Evolutionary conservation across 2,113 vertebrate species (phyloP), one percentile per base, ranked within the genome.

Genomic region (Mastomys coucha): DNA sequence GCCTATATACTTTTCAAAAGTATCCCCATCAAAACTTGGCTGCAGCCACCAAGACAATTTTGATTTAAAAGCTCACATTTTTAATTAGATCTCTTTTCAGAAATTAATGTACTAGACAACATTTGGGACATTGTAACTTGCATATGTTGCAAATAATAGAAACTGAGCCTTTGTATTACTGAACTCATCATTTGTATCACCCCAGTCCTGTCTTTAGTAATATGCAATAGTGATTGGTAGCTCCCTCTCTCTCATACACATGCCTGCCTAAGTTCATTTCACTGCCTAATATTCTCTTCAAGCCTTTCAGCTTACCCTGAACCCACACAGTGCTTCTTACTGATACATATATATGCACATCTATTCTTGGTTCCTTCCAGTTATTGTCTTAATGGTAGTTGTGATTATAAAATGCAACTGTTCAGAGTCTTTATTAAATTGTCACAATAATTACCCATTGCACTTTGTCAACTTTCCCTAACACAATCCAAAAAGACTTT

Each of bases 351-450:
- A 16, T n/a, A n/a, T 72, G 2, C 16, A 14, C 7, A n/a, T 72
- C 24, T 31, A 14, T 22, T 33, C 60, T 78, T 87, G 33, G 39
- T 5, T 17, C 42, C 12, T 88, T 91, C 7, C 4, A 63, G 72
- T 53, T 65, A 45, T 75, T 72, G 22, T 76, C 65, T 81, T 39
- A 4, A 36, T 33, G 56, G 45, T 42, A 73, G 26, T 80, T 85
- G 31, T 91, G 49, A 92, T 86, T 82, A 67, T 36, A 92, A 95
- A 93, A 51, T 20, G n/a, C 26, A 88, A 67, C 73, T 70, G 78
- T 45, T 49, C 26, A n/a, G 22, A 90, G 63, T 89, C 84, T 95
- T 88, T 73, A 56, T 51, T 63, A 93, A 82, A 93, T 42, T 45
- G 56, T 93, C 42, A 85, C 70, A 65, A 0, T 26, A 70, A 60